These are phyloP conservation scores for Nasonovia ribisnigri DNA, from an alignment of 2,888 invertebrate genomes.

Conservation along the genomic window DNA sequence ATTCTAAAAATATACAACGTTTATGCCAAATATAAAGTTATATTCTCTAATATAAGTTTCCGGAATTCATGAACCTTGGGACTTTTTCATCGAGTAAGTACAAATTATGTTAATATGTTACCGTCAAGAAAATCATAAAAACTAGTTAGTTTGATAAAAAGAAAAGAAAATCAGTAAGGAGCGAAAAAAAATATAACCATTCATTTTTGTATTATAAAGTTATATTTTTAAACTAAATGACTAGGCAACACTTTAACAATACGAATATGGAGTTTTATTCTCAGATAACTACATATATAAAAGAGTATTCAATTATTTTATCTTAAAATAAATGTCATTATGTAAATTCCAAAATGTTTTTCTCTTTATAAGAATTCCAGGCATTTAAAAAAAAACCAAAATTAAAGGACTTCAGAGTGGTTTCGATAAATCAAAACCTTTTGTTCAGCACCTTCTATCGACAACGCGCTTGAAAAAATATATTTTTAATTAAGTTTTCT, in stretches of 20 bases:
- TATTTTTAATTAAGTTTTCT: conserved; percentile 21
- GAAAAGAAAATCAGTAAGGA: not conserved
- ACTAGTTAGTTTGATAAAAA: not conserved
- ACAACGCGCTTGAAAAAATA: not conserved
- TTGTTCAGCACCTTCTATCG: not conserved
- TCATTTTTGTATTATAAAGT: not conserved
- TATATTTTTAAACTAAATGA: not conserved
- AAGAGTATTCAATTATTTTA: not conserved
- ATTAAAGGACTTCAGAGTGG: not conserved
- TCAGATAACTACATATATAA: not conserved
- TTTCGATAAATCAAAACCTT: conserved; percentile 28
- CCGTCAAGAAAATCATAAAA: not conserved
- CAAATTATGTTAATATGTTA: not conserved
- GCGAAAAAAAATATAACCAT: not conserved
- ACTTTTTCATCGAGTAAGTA: not conserved
- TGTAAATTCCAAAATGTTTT: not conserved
- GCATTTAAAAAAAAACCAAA: not conserved
- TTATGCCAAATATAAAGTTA: not conserved
- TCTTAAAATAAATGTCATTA: not conserved
- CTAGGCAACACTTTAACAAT: not conserved
- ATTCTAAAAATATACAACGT: not conserved
- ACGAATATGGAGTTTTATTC: not conserved
- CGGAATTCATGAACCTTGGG: not conserved
- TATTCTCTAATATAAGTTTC: not conserved
- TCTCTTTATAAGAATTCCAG: not conserved